A percentile compares a stretch with the other conserved stretches of the same genome.
Conservation (phyloP, 2,888 invertebrate species). For the Drosophila borborema region DNA sequence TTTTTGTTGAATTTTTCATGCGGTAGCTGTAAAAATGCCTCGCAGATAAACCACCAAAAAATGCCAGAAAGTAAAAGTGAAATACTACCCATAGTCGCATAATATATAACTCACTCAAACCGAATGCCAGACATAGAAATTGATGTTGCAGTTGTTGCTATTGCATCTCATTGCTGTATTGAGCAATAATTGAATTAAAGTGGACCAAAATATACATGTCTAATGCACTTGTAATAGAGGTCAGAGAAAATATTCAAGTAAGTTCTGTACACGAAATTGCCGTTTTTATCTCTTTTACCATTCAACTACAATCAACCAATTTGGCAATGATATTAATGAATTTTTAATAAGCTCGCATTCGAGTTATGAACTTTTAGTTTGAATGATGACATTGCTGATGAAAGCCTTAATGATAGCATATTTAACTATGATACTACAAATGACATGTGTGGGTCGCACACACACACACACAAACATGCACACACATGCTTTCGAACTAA, state of each 20-base stretch:
- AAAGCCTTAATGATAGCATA: slow-evolving; percentile 78
- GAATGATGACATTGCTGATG: slow-evolving; percentile 79
- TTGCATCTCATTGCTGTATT: neutral
- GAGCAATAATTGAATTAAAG: slow-evolving; percentile 26
- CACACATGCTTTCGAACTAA: slow-evolving; percentile 33
- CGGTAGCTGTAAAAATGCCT: slow-evolving; percentile 64
- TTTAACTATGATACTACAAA: slow-evolving; percentile 64
- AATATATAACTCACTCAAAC: slow-evolving; percentile 33
- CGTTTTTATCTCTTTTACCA: neutral
- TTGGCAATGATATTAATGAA: slow-evolving; percentile 46
- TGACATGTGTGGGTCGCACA: slow-evolving; percentile 56
- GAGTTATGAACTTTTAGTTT: slow-evolving; percentile 67
- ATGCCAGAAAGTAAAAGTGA: slow-evolving; percentile 55
- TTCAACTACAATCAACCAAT: neutral
- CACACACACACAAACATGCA: slow-evolving; percentile 25
- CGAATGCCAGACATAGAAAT: slow-evolving; percentile 47
- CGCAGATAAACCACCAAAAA: slow-evolving; percentile 59
- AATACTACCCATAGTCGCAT: slow-evolving; percentile 22
- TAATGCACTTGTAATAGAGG: neutral
- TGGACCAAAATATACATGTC: neutral
- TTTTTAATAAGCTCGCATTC: slow-evolving; percentile 65
- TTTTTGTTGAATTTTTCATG: slow-evolving; percentile 77
- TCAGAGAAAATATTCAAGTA: neutral
- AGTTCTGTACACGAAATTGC: neutral
- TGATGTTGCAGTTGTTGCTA: neutral